A percentile compares a stretch with the other conserved stretches of the same genome.
These are phyloP conservation scores for Stenodera caucasica DNA, from an alignment of 2,888 invertebrate genomes.

Conservation along the genomic window DNA sequence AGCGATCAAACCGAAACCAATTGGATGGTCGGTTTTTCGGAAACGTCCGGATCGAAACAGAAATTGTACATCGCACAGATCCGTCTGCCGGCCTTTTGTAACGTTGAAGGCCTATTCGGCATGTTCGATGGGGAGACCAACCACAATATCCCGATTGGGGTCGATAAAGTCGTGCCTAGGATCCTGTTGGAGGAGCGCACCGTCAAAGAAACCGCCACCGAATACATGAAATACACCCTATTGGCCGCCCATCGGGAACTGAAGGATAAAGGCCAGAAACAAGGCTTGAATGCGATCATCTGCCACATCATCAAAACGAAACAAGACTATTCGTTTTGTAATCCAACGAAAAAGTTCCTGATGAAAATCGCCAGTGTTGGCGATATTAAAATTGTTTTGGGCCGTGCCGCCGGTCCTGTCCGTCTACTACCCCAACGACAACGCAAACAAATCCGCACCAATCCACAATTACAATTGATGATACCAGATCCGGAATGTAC, in stretches of 20 bases:
- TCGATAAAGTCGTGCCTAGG: slow-evolving; percentile 77
- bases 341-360: slow-evolving; percentile 65
- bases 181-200: slow-evolving; percentile 78
- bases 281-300: slow-evolving; percentile 72
- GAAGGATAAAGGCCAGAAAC: slow-evolving; percentile 72
- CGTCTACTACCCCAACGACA: slow-evolving; percentile 64
- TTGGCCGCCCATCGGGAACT: slow-evolving; percentile 77
- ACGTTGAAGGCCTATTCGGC: slow-evolving; percentile 79
- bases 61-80: slow-evolving; percentile 78
- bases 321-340: slow-evolving; percentile 64
- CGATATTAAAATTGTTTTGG: slow-evolving; percentile 74
- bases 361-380: slow-evolving; percentile 77
- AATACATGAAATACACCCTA: slow-evolving; percentile 84
- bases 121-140: slow-evolving; percentile 80
- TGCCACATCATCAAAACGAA: slow-evolving; percentile 71
- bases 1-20: slow-evolving; percentile 67
- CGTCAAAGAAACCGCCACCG: slow-evolving; percentile 76
- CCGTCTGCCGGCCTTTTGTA: slow-evolving; percentile 76
- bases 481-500: slow-evolving; percentile 77
- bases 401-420: slow-evolving; percentile 67
- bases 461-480: slow-evolving; percentile 66
- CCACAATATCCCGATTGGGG: slow-evolving; percentile 68
- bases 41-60: slow-evolving; percentile 74
- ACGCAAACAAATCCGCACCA: slow-evolving; percentile 67
- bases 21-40: slow-evolving; percentile 84